Evolutionary conservation across 1,140 invertebrate genomes (phyloP).

Genomic region (Lepidurus couesii): DNA sequence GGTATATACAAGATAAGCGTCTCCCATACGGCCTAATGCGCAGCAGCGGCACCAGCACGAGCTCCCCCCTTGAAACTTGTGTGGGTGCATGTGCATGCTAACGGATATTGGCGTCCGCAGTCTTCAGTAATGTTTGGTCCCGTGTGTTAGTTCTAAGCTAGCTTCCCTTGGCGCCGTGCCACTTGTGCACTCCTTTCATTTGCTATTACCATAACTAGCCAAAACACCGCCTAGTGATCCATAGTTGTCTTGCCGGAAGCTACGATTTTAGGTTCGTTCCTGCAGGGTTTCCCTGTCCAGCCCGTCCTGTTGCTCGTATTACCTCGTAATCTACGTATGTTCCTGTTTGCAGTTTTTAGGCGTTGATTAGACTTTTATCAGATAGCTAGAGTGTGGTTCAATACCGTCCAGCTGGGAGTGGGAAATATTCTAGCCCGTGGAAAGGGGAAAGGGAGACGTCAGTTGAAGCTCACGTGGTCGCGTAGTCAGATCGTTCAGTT

Average conservation of each 20-base stretch:
- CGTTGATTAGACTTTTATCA: not conserved
- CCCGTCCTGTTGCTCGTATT: not conserved
- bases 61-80: not conserved
- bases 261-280: not conserved
- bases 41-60: not conserved
- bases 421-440: not conserved
- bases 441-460: not conserved
- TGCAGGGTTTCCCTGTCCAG: not conserved
- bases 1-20: not conserved
- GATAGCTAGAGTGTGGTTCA: not conserved
- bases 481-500: not conserved
- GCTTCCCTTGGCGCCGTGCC: not conserved
- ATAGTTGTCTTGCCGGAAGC: not conserved
- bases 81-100: constrained; percentile 7
- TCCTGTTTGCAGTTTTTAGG: not conserved
- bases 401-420: not conserved
- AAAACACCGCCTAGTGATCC: constrained; percentile 14
- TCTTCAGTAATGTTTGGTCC: not conserved
- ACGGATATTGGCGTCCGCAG: constrained; percentile 9
- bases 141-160: not conserved
- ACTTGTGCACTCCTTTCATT: constrained; percentile 3
- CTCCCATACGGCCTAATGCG: not conserved
- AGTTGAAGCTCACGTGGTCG: not conserved
- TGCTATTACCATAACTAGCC: not conserved
- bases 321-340: not conserved